Evolutionary conservation across 2,113 vertebrate species (phyloP), one percentile per base, ranked within the genome.

Genomic region (Cynopterus brachyotis): DNA sequence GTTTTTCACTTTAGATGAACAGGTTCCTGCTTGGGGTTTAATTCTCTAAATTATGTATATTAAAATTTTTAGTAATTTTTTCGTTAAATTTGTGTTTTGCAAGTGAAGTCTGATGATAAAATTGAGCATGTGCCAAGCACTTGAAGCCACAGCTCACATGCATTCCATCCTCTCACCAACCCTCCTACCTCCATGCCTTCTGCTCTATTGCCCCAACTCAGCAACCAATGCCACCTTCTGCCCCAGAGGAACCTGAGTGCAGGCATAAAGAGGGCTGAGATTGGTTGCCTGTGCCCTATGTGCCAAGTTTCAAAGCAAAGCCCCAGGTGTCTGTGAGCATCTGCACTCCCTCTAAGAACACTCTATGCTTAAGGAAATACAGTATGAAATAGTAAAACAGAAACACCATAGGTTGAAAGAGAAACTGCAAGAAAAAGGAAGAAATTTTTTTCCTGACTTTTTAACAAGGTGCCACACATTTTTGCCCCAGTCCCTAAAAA

Each of bases 41-140:
- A 37, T 22, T 24, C 1, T 79, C 11, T 53, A 24, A 66, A 64
- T 16, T 73, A 11, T 53, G 24, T 30, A 35, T 42, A 42, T 24
- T 4, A 24, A 96, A 94, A 75, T 40, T 53, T 22, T 19, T 81
- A n/a, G 80, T 53, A 40, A 57, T 40, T 83, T 69, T 50, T 57
- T 42, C 26, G 57, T 85, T 59, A 26, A 86, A 45, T 64, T 59
- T 86, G 32, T 66, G 16, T n/a, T 30, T 91, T 67, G 12, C n/a
- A 85, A 88, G 32, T 69, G 50, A 47, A 62, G 5, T 45, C 26
- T 57, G 24, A 72, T n/a, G 24, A 3, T 19, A 53, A 35, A 64
- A 75, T 45, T 1, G 16, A 13, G 1, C 5, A 10, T 50, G 19
- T 5, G 1, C 22, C 50, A 91, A 59, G 16, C 6, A 13, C 28